Base-by-base conservation (phyloP, 2,888 invertebrate species). In the Drosophila testacea region DNA sequence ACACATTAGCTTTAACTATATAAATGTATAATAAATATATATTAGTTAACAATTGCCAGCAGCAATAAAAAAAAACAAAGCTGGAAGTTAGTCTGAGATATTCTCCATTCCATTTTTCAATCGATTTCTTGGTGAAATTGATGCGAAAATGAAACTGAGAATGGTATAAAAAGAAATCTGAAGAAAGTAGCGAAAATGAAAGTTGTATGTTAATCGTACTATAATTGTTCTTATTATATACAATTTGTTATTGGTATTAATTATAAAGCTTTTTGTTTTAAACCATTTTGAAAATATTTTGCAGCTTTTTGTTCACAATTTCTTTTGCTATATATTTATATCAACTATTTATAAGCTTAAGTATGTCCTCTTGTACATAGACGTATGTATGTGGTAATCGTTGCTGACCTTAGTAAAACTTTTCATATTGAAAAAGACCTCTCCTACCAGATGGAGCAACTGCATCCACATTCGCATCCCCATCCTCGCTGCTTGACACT, bases 351-450 rank as follows among this genome's bases (percentile, higher is more conserved):
- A 47, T 47, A 13, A 22, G 22, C 3, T 22, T 28, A 50, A 27
- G 7, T 62, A 46, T 52, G n/a, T 41, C 30, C 16, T 10, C 9
- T 22, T 22, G 22, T 3, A 50, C 50, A 50, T 9, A 32, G 32
- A 48, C 9, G 36, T 34, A 50, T 9, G 48, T 48, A 48, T 48
- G 50, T 41, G 27, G 34, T 48, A 57, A 71, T 69, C 71, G 74
- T 72, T 70, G 70, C 66, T 66, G 69, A 41, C 10, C 54, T 88
- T 52, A 90, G 63, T 91, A 84, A 68, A 90, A 90, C 88, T 89
- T 90, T 78, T 91, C 83, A 66, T 91, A 90, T 54, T 83, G 88
- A 55, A 87, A 89, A 22, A 61, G 75, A 30, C 69, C 27, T 22
- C 59, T 48, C 65, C 57, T 68, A 41, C 38, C 38, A 44, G 47